These are phyloP conservation scores for Paguma larvata DNA, from an alignment of 2,797 vertebrate species.

Conservation along the genomic window DNA sequence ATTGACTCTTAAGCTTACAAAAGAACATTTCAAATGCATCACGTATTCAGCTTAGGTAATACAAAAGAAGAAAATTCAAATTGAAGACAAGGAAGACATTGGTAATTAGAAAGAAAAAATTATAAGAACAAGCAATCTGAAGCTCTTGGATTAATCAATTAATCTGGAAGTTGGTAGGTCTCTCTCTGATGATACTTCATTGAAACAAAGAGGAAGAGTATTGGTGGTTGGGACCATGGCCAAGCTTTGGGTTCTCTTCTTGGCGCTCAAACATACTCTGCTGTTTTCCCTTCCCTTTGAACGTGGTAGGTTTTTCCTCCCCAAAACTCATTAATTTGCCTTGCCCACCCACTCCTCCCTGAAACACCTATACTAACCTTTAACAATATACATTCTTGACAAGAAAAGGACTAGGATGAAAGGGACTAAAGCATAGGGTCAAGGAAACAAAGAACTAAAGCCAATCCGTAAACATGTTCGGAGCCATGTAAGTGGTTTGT, in stretches of 20 bases:
- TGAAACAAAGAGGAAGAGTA: background rate
- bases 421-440: background rate
- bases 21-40: constrained; percentile 46
- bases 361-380: background rate
- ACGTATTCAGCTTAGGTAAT: background rate
- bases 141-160: background rate
- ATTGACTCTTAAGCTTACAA: constrained; percentile 51
- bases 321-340: background rate
- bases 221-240: background rate
- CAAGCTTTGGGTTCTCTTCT: background rate
- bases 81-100: constrained; percentile 22
- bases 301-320: background rate
- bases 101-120: constrained; percentile 55
- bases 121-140: background rate
- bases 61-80: constrained; percentile 56
- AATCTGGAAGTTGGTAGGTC: background rate
- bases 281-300: background rate
- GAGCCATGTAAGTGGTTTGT: background rate
- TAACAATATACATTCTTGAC: background rate
- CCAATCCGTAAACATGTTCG: background rate
- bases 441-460: background rate
- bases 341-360: background rate
- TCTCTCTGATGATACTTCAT: background rate
- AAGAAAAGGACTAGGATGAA: background rate
- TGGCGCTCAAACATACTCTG: background rate